Base-by-base conservation (phyloP, 2,888 invertebrate genomes). In the Linyphia triangularis region DNA sequence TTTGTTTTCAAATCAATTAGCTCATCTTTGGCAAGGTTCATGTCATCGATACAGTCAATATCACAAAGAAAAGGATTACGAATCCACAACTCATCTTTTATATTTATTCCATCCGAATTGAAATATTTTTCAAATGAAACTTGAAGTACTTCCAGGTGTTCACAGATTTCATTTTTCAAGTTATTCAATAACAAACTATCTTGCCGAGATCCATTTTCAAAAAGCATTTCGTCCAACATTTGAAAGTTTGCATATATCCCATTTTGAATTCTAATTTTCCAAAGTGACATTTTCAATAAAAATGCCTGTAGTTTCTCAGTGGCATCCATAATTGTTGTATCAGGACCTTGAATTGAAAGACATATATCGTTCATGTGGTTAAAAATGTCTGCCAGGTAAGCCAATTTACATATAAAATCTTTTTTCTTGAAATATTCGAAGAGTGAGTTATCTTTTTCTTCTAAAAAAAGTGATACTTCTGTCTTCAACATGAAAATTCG, bases 281-380 rank as follows among this genome's bases (percentile, higher is more conserved):
- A 82, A 70, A 82, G 59, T 70, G 70, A 82, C 81, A 70, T 70
- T 82, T 82, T 82, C 81, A 59, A 82, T 82, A 82, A 82, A 82
- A 82, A 82, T 82, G 81, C 70, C 70, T 82, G 81, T 61, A 70
- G 70, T 82, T 82, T 70, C 70, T 82, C 70, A 82, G 81, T 82
- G 81, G 81, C 59, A 82, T 82, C 81, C 81, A 82, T 82, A 70
- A 59, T 81, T 81, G 81, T 81, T 81, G 81, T 81, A 81, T 81
- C 81, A 81, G 81, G 81, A 59, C 81, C 81, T 81, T 81, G 81
- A 81, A 81, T 81, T 81, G 69, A 81, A n/a, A n/a, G n/a, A n/a
- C n/a, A n/a, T n/a, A n/a, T n/a, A n/a, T n/a, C n/a, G n/a, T n/a
- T n/a, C n/a, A n/a, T n/a, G n/a, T n/a, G n/a, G n/a, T n/a, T n/a